Conservation (phyloP, 2,113 vertebrate species). For the Entomyzon cyanotis region DNA sequence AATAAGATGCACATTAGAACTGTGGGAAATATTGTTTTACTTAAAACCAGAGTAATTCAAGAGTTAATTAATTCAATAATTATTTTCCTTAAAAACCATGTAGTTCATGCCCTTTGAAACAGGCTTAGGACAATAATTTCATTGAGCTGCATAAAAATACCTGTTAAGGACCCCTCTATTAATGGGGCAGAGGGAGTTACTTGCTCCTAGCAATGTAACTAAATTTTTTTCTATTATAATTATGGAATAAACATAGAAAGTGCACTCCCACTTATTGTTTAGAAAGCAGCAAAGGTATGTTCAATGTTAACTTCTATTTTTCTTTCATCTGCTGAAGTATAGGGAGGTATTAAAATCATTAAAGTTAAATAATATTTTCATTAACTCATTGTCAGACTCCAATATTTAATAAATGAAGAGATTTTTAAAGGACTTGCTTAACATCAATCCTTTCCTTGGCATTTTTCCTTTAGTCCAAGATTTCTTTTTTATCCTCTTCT, state of each 20-base stretch:
- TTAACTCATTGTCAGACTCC: neutral
- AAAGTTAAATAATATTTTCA: fast-evolving
- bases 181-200: neutral
- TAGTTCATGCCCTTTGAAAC: neutral
- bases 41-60: neutral
- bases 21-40: neutral
- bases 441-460: neutral
- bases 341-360: neutral
- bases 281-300: neutral
- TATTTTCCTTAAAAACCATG: neutral
- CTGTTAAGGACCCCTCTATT: neutral
- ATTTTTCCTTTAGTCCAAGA: neutral
- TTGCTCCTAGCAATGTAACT: neutral
- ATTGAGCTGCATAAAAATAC: neutral
- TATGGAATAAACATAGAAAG: neutral
- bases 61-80: neutral
- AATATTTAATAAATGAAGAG: neutral
- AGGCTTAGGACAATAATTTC: neutral
- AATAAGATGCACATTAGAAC: neutral
- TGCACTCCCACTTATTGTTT: neutral
- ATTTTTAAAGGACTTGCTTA: neutral
- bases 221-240: neutral
- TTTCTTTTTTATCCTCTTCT: neutral
- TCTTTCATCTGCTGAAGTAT: neutral
- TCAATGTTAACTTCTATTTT: neutral